These are phyloP conservation scores for Teleogryllus occipitalis DNA, from an alignment of 1,140 invertebrate genomes.

Conservation along the genomic window DNA sequence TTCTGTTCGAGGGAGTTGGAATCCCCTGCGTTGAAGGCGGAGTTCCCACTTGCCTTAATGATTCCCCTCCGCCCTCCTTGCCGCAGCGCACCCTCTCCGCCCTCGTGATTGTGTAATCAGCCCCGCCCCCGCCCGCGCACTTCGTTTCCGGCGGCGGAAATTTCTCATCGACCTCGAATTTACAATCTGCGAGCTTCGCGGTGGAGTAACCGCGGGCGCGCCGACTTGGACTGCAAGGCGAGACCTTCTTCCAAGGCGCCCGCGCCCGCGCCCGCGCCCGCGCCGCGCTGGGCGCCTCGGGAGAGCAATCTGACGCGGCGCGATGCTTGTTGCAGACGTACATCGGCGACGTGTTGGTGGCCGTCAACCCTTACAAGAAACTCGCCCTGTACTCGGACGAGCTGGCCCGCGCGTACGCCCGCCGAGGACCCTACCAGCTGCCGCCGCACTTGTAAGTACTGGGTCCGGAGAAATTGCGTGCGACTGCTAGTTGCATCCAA, in stretches of 20 bases:
- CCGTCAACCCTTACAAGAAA: slow-evolving; percentile 71
- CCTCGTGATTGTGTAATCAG: not conserved
- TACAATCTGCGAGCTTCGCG: not conserved
- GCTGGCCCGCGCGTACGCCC: slow-evolving; percentile 65
- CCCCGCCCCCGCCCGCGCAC: no score
- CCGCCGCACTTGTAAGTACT: slow-evolving; percentile 79
- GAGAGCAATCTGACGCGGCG: not conserved
- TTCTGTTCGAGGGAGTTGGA: not conserved
- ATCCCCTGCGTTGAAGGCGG: not conserved
- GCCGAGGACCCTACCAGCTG: slow-evolving; percentile 69
- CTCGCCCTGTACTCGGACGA: slow-evolving; percentile 70
- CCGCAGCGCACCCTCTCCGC: not conserved
- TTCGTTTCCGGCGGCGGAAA: not conserved
- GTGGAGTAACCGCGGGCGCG: no score
- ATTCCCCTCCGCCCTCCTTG: not conserved
- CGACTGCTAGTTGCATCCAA: no score
- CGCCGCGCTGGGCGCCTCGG: no score
- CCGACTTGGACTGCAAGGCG: no score
- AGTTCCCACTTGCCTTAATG: not conserved
- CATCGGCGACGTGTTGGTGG: slow-evolving; percentile 66
- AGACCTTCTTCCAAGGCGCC: no score
- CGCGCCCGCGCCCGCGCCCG: no score
- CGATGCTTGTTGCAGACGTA: slow-evolving; percentile 53
- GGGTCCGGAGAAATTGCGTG: no score
- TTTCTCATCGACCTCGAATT: not conserved